Percentiles rank a stretch among this genome's conserved stretches.
Conservation (phyloP, 2,888 invertebrate species). For the Scotopteryx bipunctaria region DNA sequence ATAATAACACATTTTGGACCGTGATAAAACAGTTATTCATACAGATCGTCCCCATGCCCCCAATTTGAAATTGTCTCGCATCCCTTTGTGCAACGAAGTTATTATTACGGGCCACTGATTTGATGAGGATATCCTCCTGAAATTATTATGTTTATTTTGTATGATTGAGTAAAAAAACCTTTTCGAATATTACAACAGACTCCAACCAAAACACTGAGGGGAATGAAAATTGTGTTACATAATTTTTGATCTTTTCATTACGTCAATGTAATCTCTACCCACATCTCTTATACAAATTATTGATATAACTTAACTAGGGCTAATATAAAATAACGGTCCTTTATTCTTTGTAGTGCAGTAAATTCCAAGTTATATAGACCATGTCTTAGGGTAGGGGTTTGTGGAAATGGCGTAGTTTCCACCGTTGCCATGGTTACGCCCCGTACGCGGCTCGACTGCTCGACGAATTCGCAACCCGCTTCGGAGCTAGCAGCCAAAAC, state of each 20-base stretch:
- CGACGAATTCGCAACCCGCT: conserved; percentile 53
- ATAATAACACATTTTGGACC: conserved; percentile 44
- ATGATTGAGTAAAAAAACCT: not conserved
- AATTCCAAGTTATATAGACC: conserved; percentile 38
- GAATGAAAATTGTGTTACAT: not conserved
- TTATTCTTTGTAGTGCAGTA: conserved; percentile 45
- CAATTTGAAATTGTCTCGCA: conserved; percentile 66
- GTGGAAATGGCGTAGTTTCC: conserved; percentile 75
- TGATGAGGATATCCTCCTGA: conserved; percentile 54
- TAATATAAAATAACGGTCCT: conserved; percentile 42
- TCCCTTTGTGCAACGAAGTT: conserved; percentile 73
- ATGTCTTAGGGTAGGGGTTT: conserved; percentile 47
- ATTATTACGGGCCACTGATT: conserved; percentile 74
- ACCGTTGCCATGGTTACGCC: conserved; percentile 75
- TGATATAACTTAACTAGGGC: conserved; percentile 19
- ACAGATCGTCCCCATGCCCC: conserved; percentile 57
- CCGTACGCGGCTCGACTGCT: conserved; percentile 60
- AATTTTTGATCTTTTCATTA: not conserved
- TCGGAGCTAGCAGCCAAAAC: conserved; percentile 61
- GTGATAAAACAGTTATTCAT: conserved; percentile 43
- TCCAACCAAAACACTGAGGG: no score
- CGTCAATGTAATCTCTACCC: not conserved
- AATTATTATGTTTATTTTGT: conserved; percentile 26
- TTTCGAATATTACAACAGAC: not conserved
- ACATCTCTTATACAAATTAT: conserved; percentile 14